Base-by-base conservation (phyloP, 2,113 vertebrate genomes). In the Xenopus borealis region DNA sequence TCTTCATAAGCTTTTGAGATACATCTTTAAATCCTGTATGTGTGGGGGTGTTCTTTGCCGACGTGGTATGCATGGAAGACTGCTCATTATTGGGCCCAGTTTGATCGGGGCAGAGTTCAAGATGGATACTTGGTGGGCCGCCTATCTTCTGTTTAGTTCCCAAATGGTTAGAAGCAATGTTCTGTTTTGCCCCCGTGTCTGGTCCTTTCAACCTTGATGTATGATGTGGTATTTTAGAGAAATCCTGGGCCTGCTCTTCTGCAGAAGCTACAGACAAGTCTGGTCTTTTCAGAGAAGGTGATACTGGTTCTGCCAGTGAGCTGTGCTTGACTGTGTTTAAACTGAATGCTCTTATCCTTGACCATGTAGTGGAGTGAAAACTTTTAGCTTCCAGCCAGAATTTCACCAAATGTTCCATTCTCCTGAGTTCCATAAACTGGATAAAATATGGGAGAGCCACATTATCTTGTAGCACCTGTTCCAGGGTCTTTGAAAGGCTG, bases 321-420 rank as follows among this genome's bases (percentile, higher is more conserved):
- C 97, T 99, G 85, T 98, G 97, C 84, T 98, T 98, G 62, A 99
- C 94, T 0, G 96, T 95, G 88, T 99, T 98, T 69, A 99, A 89
- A 88, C 93, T 98, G 78, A 97, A 95, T 0, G 97, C 95, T 85
- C 97, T 88, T 52, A 99, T 94, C 45, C 94, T 90, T 2, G 95
- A 96, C 97, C 97, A 99, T 16, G 95, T 96, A 12, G 91, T 90
- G 62, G 95, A 92, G 71, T 95, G 93, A 88, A 99, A 99, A 82
- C 92, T 94, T 86, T 98, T 95, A 0, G 97, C 95, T 84, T 99
- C 97, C 78, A 97, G 67, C 95, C 97, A 99, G 80, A 99, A 99
- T 13, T 94, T 94, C 13, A 95, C 95, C 83, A 99, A 85, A 83
- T 98, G 94, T 78, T 96, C 95, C 69, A 94, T 94, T 50, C 93